Base-by-base conservation (phyloP, 2,113 vertebrate genomes). In the Marcusenius ussheri region DNA sequence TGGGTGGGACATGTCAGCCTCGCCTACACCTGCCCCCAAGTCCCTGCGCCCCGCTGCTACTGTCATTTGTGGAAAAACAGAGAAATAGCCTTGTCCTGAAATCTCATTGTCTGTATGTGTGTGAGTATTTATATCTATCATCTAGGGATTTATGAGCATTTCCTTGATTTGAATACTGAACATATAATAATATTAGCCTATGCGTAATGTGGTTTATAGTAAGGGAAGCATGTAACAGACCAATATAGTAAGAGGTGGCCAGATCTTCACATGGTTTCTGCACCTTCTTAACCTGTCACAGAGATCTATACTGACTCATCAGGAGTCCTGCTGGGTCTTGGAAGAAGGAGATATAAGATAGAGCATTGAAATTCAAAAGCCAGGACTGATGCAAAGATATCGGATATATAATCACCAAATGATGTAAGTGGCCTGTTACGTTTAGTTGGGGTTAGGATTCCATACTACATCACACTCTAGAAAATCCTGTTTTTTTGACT, bases 361-460 rank as follows among this genome's bases (percentile, higher is more conserved):
- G 2, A 70, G 27, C 62, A 11, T 31, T 31, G 10, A 39, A 66
- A 77, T 70, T 88, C 74, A 87, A 31, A 90, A 77, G 27, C 89
- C 31, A 50, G 35, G 10, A 70, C 24, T 70, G 66, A 70, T 70
- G 27, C 66, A 31, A 70, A 70, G 66, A 31, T 42, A 39, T 19
- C 3, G 3, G 35, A 80, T 15, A 39, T 19, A 80, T 27, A n/a
- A 24, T 86, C 47, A 50, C 45, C 47, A 49, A 50, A 50, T 50
- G n/a, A 50, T 47, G 46, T 3, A 84, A 90, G 90, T 89, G 91
- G 62, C 87, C 89, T 85, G 80, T 92, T 39, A 88, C 89, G 92
- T 91, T 91, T 95, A 94, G 94, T 94, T 93, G 94, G 93, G 94
- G 93, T 94, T 94, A 96, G 95, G 91, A 24, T 90, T 86, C 84